Conservation (phyloP, 1,140 invertebrate genomes). For the Stegodyphus mimosarum region DNA sequence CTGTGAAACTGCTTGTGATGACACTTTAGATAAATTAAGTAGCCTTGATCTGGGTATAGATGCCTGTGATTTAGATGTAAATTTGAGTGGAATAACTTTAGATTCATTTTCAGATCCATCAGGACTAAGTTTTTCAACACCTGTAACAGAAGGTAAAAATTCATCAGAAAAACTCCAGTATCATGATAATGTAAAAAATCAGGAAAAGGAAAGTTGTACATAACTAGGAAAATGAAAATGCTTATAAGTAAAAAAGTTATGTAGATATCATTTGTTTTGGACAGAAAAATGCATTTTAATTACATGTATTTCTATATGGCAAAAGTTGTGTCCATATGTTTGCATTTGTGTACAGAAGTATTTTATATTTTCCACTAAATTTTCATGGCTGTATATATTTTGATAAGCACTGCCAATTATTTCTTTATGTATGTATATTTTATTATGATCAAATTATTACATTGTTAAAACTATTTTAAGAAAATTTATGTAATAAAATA, state of each 20-base stretch:
- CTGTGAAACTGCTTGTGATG: constrained; percentile 29
- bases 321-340: too few relatives aligned
- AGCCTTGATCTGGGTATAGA: constrained; percentile 46
- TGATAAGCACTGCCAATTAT: background rate
- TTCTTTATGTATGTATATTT: too few relatives aligned
- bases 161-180: background rate
- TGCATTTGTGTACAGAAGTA: background rate
- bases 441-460: too few relatives aligned
- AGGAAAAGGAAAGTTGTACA: background rate
- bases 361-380: background rate
- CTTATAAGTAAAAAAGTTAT: background rate
- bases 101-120: constrained; percentile 52
- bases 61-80: constrained; percentile 48
- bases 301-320: too few relatives aligned
- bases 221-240: background rate
- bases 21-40: constrained; percentile 37
- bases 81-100: constrained; percentile 45
- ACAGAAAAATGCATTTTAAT: too few relatives aligned
- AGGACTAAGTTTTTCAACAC: constrained; percentile 22
- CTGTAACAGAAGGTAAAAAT: constrained; percentile 15
- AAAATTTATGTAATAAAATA: too few relatives aligned
- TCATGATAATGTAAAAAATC: background rate
- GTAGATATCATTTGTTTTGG: background rate
- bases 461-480: too few relatives aligned
- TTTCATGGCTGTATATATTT: background rate